These are phyloP conservation scores for Caligus rogercresseyi DNA, from an alignment of 1,140 invertebrate genomes.

Conservation along the genomic window DNA sequence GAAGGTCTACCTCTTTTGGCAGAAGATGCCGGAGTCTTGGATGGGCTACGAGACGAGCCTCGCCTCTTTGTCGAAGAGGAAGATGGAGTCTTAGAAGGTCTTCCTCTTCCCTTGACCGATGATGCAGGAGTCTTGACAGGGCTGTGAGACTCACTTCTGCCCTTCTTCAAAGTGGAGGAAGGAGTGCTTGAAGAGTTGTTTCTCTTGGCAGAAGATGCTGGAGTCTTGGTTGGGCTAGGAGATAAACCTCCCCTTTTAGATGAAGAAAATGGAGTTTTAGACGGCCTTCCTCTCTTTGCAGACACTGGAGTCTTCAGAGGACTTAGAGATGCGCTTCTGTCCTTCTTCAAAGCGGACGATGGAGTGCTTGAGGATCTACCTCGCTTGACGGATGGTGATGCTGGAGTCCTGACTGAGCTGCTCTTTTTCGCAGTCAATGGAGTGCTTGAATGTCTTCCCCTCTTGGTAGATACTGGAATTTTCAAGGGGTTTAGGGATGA, in stretches of 20 bases:
- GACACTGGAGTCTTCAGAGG: background rate
- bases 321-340: too few species aligned
- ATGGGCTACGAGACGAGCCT: background rate
- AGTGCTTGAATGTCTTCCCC: background rate
- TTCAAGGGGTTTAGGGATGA: too few species aligned
- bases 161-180: too few species aligned
- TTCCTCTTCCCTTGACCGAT: background rate
- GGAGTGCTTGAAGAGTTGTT: too few species aligned
- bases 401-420: too few species aligned
- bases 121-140: background rate
- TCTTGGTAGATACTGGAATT: too few species aligned
- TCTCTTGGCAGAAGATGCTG: too few species aligned
- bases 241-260: background rate
- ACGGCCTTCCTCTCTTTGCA: background rate
- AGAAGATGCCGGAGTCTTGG: background rate
- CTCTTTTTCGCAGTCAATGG: too few species aligned
- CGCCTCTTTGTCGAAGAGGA: background rate
- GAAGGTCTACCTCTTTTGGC: background rate
- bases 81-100: background rate
- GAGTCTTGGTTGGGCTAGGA: background rate
- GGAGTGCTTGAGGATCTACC: too few species aligned
- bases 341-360: too few species aligned
- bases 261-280: background rate
- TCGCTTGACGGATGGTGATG: too few species aligned
- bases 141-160: too few species aligned